Evolutionary conservation across 2,797 vertebrate species (phyloP), one percentile per base, ranked within the genome.

Genomic region (Sebastes dallii): DNA sequence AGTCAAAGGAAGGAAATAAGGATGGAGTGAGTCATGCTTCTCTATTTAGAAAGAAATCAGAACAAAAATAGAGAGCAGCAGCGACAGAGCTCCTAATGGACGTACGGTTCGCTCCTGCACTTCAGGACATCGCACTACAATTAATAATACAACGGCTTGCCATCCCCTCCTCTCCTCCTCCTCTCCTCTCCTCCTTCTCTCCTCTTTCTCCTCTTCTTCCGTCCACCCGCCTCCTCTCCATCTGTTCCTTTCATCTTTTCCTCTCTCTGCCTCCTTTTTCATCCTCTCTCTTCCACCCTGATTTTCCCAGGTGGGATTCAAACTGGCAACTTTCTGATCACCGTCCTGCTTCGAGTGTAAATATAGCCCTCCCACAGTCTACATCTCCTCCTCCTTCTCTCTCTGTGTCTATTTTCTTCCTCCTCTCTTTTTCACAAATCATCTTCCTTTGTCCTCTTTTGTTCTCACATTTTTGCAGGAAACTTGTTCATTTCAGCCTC

Each of bases 101-200:
- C 66, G 12, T 42, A 72, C 3, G 34, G 71, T 66, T 83, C 81
- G 34, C 78, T 89, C 11, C 81, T 88, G 88, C 86, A 88, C 88
- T 90, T 88, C 79, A 82, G 80, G 87, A 92, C 86, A 73, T 87
- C 86, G 88, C 77, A 29, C 71, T 60, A 78, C 79, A 83, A 90
- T 94, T 89, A 93, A 93, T 93, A 93, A 92, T 92, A 91, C 87
- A 93, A 88, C 30, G 30, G 13, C 83, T 86, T 39, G 0, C 71
- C 68, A 12, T 85, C 79, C 59, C 68, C 46, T 84, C 65, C 78
- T 69, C 66, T 82, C n/a, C 58, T 60, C 46, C 42, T 82, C 55
- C 66, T n/a, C n/a, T n/a, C n/a, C n/a, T 72, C 66, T 72, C 7
- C 72, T 75, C 52, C 72, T 34, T 25, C 36, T 64, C 46, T 69